Percentiles rank a stretch among this genome's conserved stretches.
Evolutionary conservation across 2,888 invertebrate genomes (phyloP).

Genomic region (Mythimna pallens): DNA sequence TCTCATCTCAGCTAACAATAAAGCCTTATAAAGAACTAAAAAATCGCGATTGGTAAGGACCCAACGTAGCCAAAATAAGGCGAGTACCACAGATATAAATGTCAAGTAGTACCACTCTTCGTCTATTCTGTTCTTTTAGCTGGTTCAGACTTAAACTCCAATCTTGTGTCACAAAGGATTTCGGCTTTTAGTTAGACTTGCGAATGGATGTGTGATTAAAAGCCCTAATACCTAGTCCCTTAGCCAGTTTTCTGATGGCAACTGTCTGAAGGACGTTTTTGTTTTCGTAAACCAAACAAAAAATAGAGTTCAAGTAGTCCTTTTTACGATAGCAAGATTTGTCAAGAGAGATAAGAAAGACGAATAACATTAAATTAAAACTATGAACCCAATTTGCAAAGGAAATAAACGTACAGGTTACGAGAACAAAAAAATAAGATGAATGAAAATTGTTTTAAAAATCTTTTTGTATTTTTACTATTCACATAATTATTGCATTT

Average conservation of each 20-base stretch:
- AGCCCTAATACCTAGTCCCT: slow-evolving; percentile 28
- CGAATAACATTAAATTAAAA: neutral
- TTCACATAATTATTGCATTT: slow-evolving; percentile 52
- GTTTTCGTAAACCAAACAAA: slow-evolving; percentile 42
- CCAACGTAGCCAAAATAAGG: neutral
- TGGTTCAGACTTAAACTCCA: slow-evolving; percentile 14
- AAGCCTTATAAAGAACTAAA: neutral
- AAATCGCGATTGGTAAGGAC: neutral
- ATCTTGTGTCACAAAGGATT: slow-evolving; percentile 15
- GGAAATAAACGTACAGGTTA: slow-evolving; percentile 17
- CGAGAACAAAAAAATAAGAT: slow-evolving; percentile 42
- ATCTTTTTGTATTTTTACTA: slow-evolving; percentile 33
- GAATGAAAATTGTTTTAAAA: slow-evolving; percentile 21
- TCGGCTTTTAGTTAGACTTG: slow-evolving; percentile 40
- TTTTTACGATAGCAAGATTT: neutral
- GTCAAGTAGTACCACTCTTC: slow-evolving; percentile 21
- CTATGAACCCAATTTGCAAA: neutral
- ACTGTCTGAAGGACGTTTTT: slow-evolving; percentile 40
- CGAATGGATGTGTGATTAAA: slow-evolving; percentile 23
- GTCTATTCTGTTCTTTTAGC: slow-evolving; percentile 32
- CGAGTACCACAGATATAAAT: slow-evolving; percentile 39
- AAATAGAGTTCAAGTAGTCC: neutral
- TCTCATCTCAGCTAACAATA: neutral
- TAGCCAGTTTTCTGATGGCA: slow-evolving; percentile 25
- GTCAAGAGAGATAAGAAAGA: neutral